Conservation (phyloP, 2,113 vertebrate species). For the Capricornis sumatraensis region DNA sequence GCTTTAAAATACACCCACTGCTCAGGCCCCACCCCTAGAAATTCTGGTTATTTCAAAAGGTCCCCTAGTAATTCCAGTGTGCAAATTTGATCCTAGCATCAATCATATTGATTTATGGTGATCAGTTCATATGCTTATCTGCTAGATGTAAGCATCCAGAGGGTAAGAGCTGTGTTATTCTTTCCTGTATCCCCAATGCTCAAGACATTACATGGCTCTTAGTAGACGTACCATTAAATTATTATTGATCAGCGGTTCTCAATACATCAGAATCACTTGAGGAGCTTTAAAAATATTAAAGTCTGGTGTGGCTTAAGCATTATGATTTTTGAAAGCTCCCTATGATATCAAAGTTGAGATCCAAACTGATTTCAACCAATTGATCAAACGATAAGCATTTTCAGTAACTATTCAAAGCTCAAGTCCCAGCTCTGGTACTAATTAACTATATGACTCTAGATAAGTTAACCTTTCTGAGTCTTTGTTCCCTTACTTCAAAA, state of each 20-base stretch:
- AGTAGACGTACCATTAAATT: background rate
- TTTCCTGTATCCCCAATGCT: background rate
- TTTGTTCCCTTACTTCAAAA: background rate
- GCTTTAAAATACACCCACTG: background rate
- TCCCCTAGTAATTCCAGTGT: background rate
- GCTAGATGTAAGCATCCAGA: background rate
- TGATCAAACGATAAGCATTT: background rate
- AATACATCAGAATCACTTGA: background rate
- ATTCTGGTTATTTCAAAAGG: background rate
- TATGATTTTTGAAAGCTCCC: background rate
- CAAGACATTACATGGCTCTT: background rate
- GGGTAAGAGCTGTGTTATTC: background rate
- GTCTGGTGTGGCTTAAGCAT: background rate
- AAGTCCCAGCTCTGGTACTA: background rate
- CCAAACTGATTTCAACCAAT: background rate
- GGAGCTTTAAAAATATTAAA: background rate
- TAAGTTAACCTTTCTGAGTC: background rate
- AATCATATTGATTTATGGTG: background rate
- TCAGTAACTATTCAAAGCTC: background rate
- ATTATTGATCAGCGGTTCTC: background rate
- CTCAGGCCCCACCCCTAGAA: background rate
- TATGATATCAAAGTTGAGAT: background rate
- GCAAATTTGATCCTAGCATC: background rate
- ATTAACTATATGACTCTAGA: background rate
- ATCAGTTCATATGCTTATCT: background rate